Evolutionary conservation across 1,140 invertebrate species (phyloP), one percentile per base, ranked within the genome.

Genomic region (Bombus superbus): DNA sequence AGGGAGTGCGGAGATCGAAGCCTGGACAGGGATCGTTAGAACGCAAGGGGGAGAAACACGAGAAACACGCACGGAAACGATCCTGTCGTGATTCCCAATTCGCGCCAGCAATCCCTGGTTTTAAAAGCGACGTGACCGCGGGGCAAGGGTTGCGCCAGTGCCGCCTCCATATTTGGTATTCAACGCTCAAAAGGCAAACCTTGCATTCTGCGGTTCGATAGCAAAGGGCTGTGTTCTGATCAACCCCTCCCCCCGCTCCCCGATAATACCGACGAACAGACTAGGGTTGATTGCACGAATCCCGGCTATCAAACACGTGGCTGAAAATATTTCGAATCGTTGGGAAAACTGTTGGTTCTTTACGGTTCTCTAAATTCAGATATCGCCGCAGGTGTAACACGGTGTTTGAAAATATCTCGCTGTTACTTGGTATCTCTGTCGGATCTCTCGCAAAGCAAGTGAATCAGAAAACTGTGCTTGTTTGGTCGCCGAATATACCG

Each of bases 171-270:
- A 89, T 92, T 86, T 86, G 91, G 83, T 90, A 93, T 92, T 92
- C 87, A 84, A 44, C 71, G 85, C 75, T 86, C 86, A 88, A 92
- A 92, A 88, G 88, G 89, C 87, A 86, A 91, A 89, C 85, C 91
- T 92, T 92, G 92, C 91, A 91, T 92, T 92, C 92, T 92, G 86
- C 72, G 89, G 92, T 92, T 92, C 85, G 83, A 86, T 77, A 57
- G 71, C 57, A 80, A 88, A 83, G 71, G 80, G 88, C 57, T 85
- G 15, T 53, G 59, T 13, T 62, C 47, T 11, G 22, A 25, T 22
- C 80, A 47, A 62, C 83, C 87, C 75, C 86, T 32, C 32, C 32
- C 32, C 32, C 32, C 32, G 32, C 32, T 32, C 32, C 32, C 32
- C 32, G 32, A 32, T 32, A 68, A 77, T 44, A 42, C 40, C 28